These are phyloP conservation scores for Idaea dimidiata DNA, from an alignment of 2,888 invertebrate species.

Conservation along the genomic window DNA sequence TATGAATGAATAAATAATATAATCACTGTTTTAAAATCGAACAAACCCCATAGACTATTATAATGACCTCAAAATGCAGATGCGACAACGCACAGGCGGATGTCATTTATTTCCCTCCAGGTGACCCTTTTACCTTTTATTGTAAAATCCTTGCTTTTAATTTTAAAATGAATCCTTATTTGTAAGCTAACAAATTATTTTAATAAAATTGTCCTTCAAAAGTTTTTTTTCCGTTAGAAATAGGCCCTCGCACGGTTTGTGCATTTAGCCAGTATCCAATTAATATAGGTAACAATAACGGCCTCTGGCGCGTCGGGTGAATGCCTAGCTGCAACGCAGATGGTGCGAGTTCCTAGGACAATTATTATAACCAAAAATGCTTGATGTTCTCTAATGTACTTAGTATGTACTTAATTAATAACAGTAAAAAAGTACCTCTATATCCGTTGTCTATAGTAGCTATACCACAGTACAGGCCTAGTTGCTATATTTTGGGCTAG, in stretches of 20 bases:
- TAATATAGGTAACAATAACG: not conserved
- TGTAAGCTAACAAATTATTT: not conserved
- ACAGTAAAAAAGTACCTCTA: too few relatives aligned
- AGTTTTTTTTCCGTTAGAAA: not conserved
- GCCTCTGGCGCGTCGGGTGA: not conserved
- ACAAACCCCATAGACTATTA: not conserved
- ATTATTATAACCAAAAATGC: too few relatives aligned
- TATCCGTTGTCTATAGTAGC: too few relatives aligned
- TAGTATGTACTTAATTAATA: too few relatives aligned
- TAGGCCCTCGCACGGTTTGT: not conserved
- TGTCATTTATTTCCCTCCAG: not conserved
- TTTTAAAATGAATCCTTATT: not conserved
- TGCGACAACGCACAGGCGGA: conserved; percentile 1
- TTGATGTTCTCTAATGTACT: too few relatives aligned
- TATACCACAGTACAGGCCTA: too few relatives aligned
- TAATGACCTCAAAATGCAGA: not conserved
- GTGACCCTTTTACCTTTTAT: not conserved
- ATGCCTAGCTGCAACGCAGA: not conserved
- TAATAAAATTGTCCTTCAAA: not conserved
- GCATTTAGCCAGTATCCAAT: not conserved
- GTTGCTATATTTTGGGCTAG: too few relatives aligned
- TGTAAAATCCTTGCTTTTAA: not conserved
- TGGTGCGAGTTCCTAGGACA: conserved; percentile 6
- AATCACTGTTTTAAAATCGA: not conserved
- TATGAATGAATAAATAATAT: not conserved